Conservation (phyloP, 1,140 invertebrate species). For the Aphidius gifuensis region DNA sequence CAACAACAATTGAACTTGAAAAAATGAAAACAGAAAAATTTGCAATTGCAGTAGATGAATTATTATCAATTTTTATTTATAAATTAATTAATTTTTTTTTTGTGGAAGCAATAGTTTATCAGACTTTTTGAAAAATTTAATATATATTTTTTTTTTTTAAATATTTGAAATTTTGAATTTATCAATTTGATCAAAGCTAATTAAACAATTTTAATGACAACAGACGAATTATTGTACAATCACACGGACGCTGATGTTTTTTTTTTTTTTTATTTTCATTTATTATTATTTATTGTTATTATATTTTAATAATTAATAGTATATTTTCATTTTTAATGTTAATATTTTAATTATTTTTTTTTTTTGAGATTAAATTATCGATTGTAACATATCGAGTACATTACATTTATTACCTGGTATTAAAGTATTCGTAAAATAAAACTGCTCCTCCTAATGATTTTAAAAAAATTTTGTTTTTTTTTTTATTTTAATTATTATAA, state of each 20-base stretch:
- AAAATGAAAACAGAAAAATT: constrained; percentile 7
- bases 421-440: too few species aligned
- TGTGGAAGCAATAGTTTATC: too few species aligned
- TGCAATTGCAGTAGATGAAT: not conserved
- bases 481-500: too few species aligned
- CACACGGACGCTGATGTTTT: constrained; percentile 17
- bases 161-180: not conserved
- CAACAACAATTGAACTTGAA: constrained; percentile 8
- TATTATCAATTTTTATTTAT: not conserved
- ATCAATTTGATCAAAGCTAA: not conserved
- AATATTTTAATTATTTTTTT: constrained; percentile 8
- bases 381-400: too few species aligned
- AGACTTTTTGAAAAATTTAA: constrained; percentile 3
- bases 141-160: not conserved
- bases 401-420: too few species aligned
- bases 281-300: constrained; percentile 10
- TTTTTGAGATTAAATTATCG: not conserved
- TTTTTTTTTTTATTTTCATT: constrained; percentile 12
- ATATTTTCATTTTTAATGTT: constrained; percentile 7
- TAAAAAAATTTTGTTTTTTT: too few species aligned
- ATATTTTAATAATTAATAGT: constrained; percentile 7
- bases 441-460: too few species aligned
- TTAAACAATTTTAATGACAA: constrained; percentile 10
- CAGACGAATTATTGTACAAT: constrained; percentile 20
- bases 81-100: too few species aligned